These are phyloP conservation scores for Chaunax sp. DNA, from an alignment of 2,797 vertebrate species.

Conservation along the genomic window DNA sequence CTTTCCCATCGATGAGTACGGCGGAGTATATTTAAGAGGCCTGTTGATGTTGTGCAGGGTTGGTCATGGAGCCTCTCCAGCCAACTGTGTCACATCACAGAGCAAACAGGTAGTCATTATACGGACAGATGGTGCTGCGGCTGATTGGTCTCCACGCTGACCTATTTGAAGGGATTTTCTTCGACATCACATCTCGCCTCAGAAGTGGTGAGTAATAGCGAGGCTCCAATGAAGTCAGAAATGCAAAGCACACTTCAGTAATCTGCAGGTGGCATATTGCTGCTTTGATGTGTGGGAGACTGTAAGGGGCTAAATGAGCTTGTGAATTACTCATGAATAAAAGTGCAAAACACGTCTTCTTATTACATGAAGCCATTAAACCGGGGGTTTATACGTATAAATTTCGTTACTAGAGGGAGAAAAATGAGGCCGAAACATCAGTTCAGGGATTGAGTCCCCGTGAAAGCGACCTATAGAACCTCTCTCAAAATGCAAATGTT, in stretches of 20 bases:
- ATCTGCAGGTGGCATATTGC: constrained; percentile 32
- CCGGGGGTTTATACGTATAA: neutral
- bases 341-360: constrained; percentile 38
- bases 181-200: constrained; percentile 53
- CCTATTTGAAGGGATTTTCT: constrained; percentile 74
- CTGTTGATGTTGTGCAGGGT: constrained; percentile 43
- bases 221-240: constrained; percentile 38
- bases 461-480: neutral
- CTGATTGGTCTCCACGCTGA: constrained; percentile 76
- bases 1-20: constrained; percentile 9
- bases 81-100: constrained; percentile 68
- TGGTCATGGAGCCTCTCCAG: constrained; percentile 62
- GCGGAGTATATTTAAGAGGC: constrained; percentile 7
- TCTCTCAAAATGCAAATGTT: neutral
- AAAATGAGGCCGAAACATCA: neutral
- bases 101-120: constrained; percentile 81
- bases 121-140: constrained; percentile 79
- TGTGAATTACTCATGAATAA: constrained; percentile 42
- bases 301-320: constrained; percentile 29
- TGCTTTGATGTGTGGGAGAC: constrained; percentile 44
- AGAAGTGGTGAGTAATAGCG: constrained; percentile 39
- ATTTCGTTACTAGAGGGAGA: neutral
- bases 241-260: constrained; percentile 38
- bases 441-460: neutral
- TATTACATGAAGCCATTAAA: constrained; percentile 21